A percentile compares a stretch with the other conserved stretches of the same genome.
phyloP scores from a whole-genome alignment of 2,113 vertebrate species.

The Thunnus thynnus region DNA sequence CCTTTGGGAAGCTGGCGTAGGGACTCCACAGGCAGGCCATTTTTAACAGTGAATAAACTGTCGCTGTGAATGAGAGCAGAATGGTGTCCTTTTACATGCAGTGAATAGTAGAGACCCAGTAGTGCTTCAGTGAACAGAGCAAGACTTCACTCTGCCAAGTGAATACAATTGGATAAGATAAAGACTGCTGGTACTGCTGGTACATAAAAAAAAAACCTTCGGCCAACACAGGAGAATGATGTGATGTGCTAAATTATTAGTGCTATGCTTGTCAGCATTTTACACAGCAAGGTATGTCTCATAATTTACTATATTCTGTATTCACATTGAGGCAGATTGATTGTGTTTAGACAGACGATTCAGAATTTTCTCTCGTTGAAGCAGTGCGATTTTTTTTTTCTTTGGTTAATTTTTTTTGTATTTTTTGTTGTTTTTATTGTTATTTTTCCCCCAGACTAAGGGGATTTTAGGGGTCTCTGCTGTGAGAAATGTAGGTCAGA shows the following conservation, averaged over 20 bases:
- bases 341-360: not conserved
- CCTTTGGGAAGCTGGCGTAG: not conserved
- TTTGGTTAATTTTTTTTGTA: not conserved
- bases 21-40: constrained; percentile 37
- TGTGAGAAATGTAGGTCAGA: constrained; percentile 74
- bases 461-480: constrained; percentile 19
- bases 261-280: constrained; percentile 14
- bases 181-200: constrained; percentile 27
- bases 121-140: constrained; percentile 14
- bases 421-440: not conserved
- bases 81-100: constrained; percentile 23
- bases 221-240: not conserved
- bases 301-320: not conserved
- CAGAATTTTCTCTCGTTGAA: not conserved
- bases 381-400: not conserved
- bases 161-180: constrained; percentile 27
- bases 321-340: not conserved
- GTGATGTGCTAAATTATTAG: constrained; percentile 25
- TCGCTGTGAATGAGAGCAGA: constrained; percentile 53
- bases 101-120: constrained; percentile 40
- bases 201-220: not conserved
- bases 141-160: constrained; percentile 8
- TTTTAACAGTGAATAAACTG: constrained; percentile 46
- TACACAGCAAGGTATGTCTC: not conserved
- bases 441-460: not conserved